phyloP scores from a whole-genome alignment of 2,888 invertebrate genomes.

The Listrodromus nycthemerus region DNA sequence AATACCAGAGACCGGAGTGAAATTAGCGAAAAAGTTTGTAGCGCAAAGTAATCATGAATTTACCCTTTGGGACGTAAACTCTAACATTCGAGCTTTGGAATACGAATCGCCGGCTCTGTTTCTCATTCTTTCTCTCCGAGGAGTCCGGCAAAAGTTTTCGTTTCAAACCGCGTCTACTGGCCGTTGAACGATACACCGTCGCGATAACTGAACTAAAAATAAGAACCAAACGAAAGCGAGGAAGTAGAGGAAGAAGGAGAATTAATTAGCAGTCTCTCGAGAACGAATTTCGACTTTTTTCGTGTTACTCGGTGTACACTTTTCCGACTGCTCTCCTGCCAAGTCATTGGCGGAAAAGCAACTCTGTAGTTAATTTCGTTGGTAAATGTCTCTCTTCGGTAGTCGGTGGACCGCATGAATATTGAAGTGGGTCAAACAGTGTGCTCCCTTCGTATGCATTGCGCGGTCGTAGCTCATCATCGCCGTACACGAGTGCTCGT shows the following conservation, averaged over 20 bases:
- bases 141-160: conserved; percentile 25
- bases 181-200: neutral
- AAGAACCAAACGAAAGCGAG: neutral
- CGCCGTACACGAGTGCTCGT: conserved; percentile 13
- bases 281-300: conserved; percentile 42
- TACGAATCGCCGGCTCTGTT: conserved; percentile 5
- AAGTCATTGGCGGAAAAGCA: conserved; percentile 35
- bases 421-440: conserved; percentile 65
- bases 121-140: conserved; percentile 8
- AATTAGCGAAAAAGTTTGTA: conserved; percentile 11
- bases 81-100: conserved; percentile 11
- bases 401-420: conserved; percentile 46
- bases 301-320: neutral
- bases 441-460: conserved; percentile 46
- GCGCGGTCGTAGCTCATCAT: conserved; percentile 49
- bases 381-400: conserved; percentile 5
- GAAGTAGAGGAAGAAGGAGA: conserved; percentile 3
- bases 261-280: conserved; percentile 39
- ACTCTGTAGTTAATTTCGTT: conserved; percentile 61
- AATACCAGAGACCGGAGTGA: neutral
- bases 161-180: neutral
- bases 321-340: conserved; percentile 30
- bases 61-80: conserved; percentile 28
- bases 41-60: conserved; percentile 16
- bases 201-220: conserved; percentile 28